These are phyloP conservation scores for Manacus vitellinus DNA, from an alignment of 2,113 vertebrate species.

Conservation along the genomic window DNA sequence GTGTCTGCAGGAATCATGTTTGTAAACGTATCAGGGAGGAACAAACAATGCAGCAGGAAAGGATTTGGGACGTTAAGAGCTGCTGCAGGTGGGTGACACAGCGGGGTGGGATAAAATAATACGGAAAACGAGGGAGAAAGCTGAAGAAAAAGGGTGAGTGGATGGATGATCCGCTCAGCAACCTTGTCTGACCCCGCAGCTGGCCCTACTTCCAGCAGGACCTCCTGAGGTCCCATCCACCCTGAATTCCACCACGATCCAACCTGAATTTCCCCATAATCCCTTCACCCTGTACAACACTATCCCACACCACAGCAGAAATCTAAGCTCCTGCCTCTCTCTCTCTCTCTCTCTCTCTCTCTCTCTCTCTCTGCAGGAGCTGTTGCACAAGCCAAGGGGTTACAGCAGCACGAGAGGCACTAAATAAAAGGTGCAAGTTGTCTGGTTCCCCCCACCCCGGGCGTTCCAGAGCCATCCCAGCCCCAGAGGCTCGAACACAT, in stretches of 20 bases:
- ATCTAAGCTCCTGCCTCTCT: neutral
- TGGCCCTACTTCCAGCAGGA: neutral
- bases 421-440: neutral
- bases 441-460: neutral
- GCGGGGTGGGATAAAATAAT: neutral
- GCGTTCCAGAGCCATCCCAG: neutral
- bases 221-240: neutral
- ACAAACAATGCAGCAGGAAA: neutral
- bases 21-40: neutral
- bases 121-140: neutral
- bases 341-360: neutral
- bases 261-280: rapidly evolving
- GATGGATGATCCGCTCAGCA: neutral
- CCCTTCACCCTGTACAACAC: rapidly evolving
- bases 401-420: neutral
- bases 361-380: neutral
- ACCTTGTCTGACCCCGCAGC: neutral
- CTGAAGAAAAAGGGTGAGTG: neutral
- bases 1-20: neutral
- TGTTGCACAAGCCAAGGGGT: neutral
- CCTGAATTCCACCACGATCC: neutral
- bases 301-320: neutral
- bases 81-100: neutral
- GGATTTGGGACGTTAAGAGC: neutral
- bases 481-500: neutral